Evolutionary conservation across 2,888 invertebrate genomes (phyloP).

Genomic region (Agriopis leucophaearia): DNA sequence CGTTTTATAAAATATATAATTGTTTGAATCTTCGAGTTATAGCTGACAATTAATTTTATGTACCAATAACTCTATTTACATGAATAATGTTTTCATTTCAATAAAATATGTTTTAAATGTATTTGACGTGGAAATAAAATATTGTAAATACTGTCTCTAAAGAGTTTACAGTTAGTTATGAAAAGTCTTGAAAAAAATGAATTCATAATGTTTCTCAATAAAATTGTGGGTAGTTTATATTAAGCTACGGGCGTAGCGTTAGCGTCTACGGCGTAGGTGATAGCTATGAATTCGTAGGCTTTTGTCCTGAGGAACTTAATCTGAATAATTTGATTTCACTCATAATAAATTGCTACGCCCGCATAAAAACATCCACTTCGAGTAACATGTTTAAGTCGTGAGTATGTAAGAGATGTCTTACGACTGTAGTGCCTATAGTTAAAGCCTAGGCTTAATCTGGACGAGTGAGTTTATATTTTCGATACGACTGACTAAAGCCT

Average conservation of each 20-base stretch:
- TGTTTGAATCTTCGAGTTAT: conserved; percentile 59
- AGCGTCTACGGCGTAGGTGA: conserved; percentile 26
- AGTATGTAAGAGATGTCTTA: conserved; percentile 14
- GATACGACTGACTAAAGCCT: conserved; percentile 67
- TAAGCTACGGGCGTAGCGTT: conserved; percentile 17
- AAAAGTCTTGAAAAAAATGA: conserved; percentile 6
- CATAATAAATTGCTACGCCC: conserved; percentile 14
- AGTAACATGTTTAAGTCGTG: conserved; percentile 15
- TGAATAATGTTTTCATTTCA: conserved; percentile 2
- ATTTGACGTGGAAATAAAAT: conserved; percentile 22
- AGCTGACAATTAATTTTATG: conserved; percentile 57
- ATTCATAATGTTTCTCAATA: conserved; percentile 13
- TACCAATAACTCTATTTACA: conserved; percentile 40
- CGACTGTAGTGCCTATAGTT: conserved; percentile 38
- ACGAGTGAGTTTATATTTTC: conserved; percentile 48
- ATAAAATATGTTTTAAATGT: conserved; percentile 37
- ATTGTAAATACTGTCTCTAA: conserved; percentile 35
- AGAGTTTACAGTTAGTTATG: conserved; percentile 19
- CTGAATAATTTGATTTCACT: neutral
- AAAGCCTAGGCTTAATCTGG: conserved; percentile 43
- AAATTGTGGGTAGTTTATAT: conserved; percentile 16
- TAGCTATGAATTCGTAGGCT: conserved; percentile 29
- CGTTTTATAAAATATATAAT: conserved; percentile 59
- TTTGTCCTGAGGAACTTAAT: conserved; percentile 2
- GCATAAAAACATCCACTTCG: conserved; percentile 6